Base-by-base conservation (phyloP, 2,797 vertebrate genomes). In the Helicolenus hilgendorfi region DNA sequence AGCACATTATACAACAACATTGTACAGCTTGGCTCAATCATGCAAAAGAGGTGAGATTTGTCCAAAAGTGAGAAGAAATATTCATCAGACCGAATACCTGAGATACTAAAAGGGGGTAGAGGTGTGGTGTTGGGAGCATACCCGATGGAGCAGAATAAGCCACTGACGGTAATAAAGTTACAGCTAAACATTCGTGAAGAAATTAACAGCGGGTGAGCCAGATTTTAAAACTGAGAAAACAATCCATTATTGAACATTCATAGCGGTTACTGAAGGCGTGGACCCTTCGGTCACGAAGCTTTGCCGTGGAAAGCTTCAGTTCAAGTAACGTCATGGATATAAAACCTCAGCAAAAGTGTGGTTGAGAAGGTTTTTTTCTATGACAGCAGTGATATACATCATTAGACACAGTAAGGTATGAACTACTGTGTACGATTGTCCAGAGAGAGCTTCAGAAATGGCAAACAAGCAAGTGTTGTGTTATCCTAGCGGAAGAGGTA, bases 311-410 rank as follows among this genome's bases (percentile, higher is more conserved):
- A 84, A 81, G 69, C 62, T 88, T 92, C 77, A 71, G 55, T 92
- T 95, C 92, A 94, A 94, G 93, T 95, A 89, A 93, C 24, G 53
- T 85, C 81, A 72, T 20, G 22, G 36, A 72, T 88, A 72, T 24
- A 60, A 81, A 85, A 77, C 58, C 64, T 82, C 36, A 27, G 18
- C 41, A 86, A 82, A 83, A n/a, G 67, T 22, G 63, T 22, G 58
- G 58, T 70, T 63, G 38, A 38, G 29, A 65, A 58, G 13, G 18
- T 49, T 83, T 71, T 83, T 71, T 79, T 81, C 67, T 36, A 14
- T 71, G 72, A 89, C 81, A 91, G 84, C 83, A 86, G 69, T 53
- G 69, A 84, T 35, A 55, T 13, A 67, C 11, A 41, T 35, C 14
- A 76, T 64, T 53, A 71, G 49, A 76, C 70, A 84, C 69, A 45